phyloP scores from a whole-genome alignment of 2,113 vertebrate genomes.

The Todiramphus saurophagus region DNA sequence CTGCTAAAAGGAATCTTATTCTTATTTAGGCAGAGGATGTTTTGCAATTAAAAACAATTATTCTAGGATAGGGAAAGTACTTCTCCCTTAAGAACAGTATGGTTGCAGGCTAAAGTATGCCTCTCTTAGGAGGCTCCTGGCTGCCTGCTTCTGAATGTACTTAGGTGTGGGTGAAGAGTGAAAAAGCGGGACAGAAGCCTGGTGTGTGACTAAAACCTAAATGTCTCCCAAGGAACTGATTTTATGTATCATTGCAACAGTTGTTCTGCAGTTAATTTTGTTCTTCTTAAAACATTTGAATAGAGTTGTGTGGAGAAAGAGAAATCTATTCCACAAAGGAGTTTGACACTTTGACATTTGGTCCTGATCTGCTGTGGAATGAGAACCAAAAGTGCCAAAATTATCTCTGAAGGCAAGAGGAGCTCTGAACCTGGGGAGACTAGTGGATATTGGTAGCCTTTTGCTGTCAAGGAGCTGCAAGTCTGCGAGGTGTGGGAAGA shows the following conservation, averaged over 20 bases:
- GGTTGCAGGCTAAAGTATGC: background rate
- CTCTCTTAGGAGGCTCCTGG: background rate
- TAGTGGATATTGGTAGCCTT: background rate
- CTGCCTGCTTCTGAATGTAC: background rate
- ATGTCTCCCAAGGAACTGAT: background rate
- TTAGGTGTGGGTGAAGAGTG: background rate
- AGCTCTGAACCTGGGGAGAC: background rate
- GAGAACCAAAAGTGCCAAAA: background rate
- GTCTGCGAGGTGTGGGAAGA: background rate
- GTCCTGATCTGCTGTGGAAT: background rate
- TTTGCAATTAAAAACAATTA: slow-evolving; percentile 42
- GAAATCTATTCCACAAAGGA: background rate
- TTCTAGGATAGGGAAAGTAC: background rate
- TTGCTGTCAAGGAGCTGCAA: background rate
- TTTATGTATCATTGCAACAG: background rate
- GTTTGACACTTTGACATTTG: background rate
- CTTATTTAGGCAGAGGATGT: slow-evolving; percentile 7
- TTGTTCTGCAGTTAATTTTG: background rate
- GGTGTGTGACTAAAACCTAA: background rate
- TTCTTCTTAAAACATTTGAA: background rate
- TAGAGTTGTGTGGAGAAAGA: background rate
- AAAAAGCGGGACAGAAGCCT: background rate
- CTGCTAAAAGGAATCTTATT: background rate
- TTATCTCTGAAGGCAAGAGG: background rate
- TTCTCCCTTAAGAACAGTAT: background rate